Evolutionary conservation across 2,888 invertebrate genomes (phyloP).

Genomic region (Trissonchulus sp.): DNA sequence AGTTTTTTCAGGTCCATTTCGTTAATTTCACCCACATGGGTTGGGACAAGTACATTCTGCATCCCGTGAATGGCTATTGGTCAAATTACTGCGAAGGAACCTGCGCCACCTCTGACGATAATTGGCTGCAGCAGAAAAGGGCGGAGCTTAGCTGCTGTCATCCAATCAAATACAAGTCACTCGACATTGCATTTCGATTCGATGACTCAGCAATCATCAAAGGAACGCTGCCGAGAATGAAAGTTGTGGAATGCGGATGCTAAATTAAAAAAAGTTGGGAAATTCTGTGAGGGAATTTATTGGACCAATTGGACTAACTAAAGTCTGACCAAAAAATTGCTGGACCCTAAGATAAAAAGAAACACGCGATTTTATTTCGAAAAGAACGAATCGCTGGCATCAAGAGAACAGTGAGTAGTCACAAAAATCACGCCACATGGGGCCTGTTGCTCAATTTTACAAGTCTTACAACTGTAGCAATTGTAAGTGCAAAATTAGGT

Average conservation of each 20-base stretch:
- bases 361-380: too few relatives aligned
- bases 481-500: too few relatives aligned
- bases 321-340: too few relatives aligned
- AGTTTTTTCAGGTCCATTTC: conserved; percentile 67
- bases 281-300: too few relatives aligned
- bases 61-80: conserved; percentile 73
- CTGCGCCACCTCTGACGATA: conserved; percentile 27
- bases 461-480: too few relatives aligned
- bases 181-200: neutral
- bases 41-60: conserved; percentile 92
- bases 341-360: too few relatives aligned
- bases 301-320: too few relatives aligned
- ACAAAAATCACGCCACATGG: too few relatives aligned
- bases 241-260: neutral
- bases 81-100: conserved; percentile 89
- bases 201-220: neutral
- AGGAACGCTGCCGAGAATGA: neutral
- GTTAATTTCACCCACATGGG: conserved; percentile 82
- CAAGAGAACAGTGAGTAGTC: too few relatives aligned
- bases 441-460: too few relatives aligned
- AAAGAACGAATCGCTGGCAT: too few relatives aligned
- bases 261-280: neutral
- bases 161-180: neutral
- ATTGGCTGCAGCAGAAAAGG: neutral
- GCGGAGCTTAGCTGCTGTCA: neutral